A percentile compares a stretch with the other conserved stretches of the same genome.
phyloP scores from a whole-genome alignment of 1,140 invertebrate species.

The Zaprionus inermis region DNA sequence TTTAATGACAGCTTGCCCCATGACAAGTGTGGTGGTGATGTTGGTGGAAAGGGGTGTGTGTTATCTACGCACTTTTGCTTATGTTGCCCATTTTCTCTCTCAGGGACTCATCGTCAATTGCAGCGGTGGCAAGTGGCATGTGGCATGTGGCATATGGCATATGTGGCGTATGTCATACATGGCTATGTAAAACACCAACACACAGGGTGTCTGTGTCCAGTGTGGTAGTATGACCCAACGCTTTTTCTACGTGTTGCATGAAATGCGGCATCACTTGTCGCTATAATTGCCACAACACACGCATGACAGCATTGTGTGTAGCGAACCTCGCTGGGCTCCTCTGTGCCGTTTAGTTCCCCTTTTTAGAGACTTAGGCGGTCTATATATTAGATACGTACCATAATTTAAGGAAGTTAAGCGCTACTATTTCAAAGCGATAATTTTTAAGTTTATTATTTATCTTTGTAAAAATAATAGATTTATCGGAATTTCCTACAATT shows the following conservation, averaged over 20 bases:
- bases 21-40: neutral
- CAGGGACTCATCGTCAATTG: conserved; percentile 16
- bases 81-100: conserved; percentile 15
- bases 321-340: neutral
- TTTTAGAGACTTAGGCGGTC: neutral
- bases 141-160: conserved; percentile 36
- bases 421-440: neutral
- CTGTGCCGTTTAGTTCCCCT: too few relatives aligned
- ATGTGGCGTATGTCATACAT: conserved; percentile 24
- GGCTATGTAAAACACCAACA: neutral
- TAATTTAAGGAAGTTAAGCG: neutral
- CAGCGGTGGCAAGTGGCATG: conserved; percentile 29
- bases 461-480: too few relatives aligned
- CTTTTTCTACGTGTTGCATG: neutral
- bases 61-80: conserved; percentile 38
- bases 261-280: neutral
- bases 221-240: neutral
- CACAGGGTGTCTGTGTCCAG: neutral
- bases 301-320: neutral
- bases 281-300: conserved; percentile 1
- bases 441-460: too few relatives aligned
- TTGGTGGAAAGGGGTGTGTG: conserved; percentile 13
- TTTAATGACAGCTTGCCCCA: conserved; percentile 39
- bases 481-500: too few relatives aligned
- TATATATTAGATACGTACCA: neutral